Conservation (phyloP, 37 sponge, comb jelly and placozoan genomes). For the Bolinopsis microptera region DNA sequence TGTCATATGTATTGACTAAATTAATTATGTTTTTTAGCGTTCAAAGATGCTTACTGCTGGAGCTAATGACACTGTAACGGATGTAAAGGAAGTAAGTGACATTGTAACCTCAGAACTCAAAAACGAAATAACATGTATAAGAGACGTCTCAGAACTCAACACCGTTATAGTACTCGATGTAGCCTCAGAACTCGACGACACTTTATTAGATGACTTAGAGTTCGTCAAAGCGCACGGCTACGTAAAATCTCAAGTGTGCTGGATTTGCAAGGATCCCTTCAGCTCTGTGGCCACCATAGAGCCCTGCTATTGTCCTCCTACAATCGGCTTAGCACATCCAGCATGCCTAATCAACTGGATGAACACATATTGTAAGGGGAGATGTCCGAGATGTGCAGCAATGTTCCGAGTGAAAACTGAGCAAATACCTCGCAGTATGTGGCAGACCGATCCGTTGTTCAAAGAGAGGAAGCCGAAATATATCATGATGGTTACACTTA, state of each 20-base stretch:
- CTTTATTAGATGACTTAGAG: neutral
- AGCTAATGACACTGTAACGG: too few species aligned
- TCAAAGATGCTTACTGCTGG: too few species aligned
- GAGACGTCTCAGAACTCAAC: too few species aligned
- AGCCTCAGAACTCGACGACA: too few species aligned
- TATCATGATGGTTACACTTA: conserved; percentile 14
- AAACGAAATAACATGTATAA: too few species aligned
- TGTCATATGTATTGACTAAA: too few species aligned
- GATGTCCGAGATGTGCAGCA: neutral
- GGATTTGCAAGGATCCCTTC: neutral
- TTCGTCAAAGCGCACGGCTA: neutral
- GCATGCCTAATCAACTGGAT: conserved; percentile 32
- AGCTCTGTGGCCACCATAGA: neutral
- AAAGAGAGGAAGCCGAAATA: neutral
- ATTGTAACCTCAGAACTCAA: too few species aligned
- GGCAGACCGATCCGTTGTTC: conserved; percentile 3
- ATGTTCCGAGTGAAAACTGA: neutral
- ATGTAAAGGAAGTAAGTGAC: too few species aligned
- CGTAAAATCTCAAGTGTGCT: neutral
- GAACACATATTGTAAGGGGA: neutral
- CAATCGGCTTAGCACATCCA: neutral
- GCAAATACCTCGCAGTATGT: neutral
- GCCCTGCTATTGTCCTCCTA: neutral
- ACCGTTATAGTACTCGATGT: too few species aligned
- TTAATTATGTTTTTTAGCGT: too few species aligned